These are phyloP conservation scores for Beaufortia kweichowensis DNA, from an alignment of 2,113 vertebrate genomes.

Conservation along the genomic window DNA sequence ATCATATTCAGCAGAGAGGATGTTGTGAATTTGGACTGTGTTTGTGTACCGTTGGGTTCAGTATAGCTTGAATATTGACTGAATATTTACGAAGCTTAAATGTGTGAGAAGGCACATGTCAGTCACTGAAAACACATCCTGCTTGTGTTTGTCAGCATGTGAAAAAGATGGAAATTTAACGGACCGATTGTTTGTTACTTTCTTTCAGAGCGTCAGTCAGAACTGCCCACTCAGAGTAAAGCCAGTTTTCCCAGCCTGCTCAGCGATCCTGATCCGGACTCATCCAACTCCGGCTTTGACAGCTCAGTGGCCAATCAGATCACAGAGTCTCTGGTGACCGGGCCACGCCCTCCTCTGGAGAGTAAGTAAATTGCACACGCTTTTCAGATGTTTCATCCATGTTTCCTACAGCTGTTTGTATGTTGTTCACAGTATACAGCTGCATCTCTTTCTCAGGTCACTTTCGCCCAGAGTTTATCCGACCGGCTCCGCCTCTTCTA, in stretches of 20 bases:
- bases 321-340: slow-evolving; percentile 94
- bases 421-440: no score
- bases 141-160: no score
- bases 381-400: no score
- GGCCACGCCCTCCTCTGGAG: slow-evolving; percentile 94
- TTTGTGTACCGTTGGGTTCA: no score
- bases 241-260: slow-evolving; percentile 97
- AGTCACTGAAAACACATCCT: neutral
- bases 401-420: no score
- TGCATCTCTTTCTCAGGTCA: slow-evolving; percentile 77
- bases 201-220: slow-evolving; percentile 89
- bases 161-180: neutral
- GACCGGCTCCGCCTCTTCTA: slow-evolving; percentile 90
- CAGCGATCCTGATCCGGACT: slow-evolving; percentile 95
- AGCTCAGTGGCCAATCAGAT: slow-evolving; percentile 97
- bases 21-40: neutral
- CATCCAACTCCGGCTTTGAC: slow-evolving; percentile 96
- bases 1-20: neutral
- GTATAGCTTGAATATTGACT: no score
- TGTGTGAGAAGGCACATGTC: neutral
- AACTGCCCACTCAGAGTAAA: slow-evolving; percentile 96
- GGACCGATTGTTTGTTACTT: slow-evolving; percentile 35
- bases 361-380: no score
- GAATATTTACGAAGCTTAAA: no score
- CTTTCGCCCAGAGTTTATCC: slow-evolving; percentile 95